A percentile compares a stretch with the other conserved stretches of the same genome.
phyloP scores from a whole-genome alignment of 2,113 vertebrate genomes.

The Pithys albifrons region DNA sequence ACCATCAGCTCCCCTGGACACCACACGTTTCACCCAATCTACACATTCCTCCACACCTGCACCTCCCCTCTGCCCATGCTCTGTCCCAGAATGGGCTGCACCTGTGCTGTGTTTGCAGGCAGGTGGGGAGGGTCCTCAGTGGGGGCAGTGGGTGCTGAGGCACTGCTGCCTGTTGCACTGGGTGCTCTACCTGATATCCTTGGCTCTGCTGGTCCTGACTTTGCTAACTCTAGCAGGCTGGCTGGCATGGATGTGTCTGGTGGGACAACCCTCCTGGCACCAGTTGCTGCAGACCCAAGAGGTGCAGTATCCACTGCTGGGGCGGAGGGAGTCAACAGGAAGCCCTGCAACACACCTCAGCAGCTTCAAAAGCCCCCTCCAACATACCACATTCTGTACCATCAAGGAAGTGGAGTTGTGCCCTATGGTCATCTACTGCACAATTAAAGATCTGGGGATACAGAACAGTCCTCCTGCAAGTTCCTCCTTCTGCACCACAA shows the following conservation, averaged over 20 bases:
- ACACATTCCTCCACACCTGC: not conserved
- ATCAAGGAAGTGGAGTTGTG: constrained; percentile 47
- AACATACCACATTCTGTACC: not conserved
- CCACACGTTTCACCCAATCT: not conserved
- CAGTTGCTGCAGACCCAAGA: not conserved
- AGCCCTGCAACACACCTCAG: not conserved
- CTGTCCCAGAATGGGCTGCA: rapidly evolving
- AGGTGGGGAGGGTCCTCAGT: not conserved
- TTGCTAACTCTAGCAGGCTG: not conserved
- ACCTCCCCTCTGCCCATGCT: not conserved
- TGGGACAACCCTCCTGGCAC: not conserved
- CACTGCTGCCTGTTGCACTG: constrained; percentile 44
- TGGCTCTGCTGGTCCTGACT: not conserved
- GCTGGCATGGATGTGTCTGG: constrained; percentile 13
- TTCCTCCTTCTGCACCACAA: constrained; percentile 38
- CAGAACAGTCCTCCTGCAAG: not conserved
- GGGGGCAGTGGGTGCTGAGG: not conserved
- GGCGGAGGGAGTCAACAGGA: not conserved
- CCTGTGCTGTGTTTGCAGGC: rapidly evolving
- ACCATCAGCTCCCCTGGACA: not conserved
- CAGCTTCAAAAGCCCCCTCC: not conserved
- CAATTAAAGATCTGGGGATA: constrained; percentile 8
- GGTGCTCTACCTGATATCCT: not conserved
- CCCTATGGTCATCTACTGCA: constrained; percentile 48
- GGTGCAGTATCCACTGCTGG: not conserved